Base-by-base conservation (phyloP, 1,140 invertebrate species). In the Drosophila sproati region DNA sequence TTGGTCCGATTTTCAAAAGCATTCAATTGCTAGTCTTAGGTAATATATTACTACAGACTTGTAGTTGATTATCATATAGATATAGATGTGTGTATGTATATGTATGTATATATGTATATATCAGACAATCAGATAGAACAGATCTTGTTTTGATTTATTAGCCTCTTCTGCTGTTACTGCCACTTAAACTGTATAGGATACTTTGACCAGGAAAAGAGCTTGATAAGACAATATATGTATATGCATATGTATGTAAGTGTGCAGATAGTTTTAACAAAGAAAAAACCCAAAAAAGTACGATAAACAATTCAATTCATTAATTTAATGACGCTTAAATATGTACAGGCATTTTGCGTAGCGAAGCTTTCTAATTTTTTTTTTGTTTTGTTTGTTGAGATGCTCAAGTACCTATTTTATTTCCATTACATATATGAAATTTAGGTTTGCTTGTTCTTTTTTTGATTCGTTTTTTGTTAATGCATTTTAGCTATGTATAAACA, bases 341-440 rank as follows among this genome's bases (percentile, higher is more conserved):
- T 87, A 87, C 83, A 87, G 83, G 83, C 83, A 80, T 80, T 87
- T 85, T 77, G 83, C 79, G 73, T 88, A 82, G 82, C 78, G 78
- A 86, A 82, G 82, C 76, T 70, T 63, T 54, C 61, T 52, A 64
- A 39, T 54, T 37, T 41, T 29, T 4, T 1, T 72, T 55, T 60
- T 37, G 5, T 34, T 51, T 8, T 12, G 12, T 12, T 57, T 71
- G 64, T 70, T 62, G 55, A 71, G 47, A 57, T 50, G 55, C 37
- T 81, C 78, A 81, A 82, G 75, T 82, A 74, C 70, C 55, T 54
- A 75, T 61, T 61, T 41, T 60, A 61, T 75, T 74, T 55, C 62
- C 56, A 63, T 70, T 77, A 47, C 60, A 54, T 68, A 37, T 77
- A 50, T 66, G 28, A 63, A 47, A 31, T 45, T 54, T 31, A 47